Evolutionary conservation across 2,113 vertebrate species (phyloP), one percentile per base, ranked within the genome.

Genomic region (Rhagologus leucostigma): DNA sequence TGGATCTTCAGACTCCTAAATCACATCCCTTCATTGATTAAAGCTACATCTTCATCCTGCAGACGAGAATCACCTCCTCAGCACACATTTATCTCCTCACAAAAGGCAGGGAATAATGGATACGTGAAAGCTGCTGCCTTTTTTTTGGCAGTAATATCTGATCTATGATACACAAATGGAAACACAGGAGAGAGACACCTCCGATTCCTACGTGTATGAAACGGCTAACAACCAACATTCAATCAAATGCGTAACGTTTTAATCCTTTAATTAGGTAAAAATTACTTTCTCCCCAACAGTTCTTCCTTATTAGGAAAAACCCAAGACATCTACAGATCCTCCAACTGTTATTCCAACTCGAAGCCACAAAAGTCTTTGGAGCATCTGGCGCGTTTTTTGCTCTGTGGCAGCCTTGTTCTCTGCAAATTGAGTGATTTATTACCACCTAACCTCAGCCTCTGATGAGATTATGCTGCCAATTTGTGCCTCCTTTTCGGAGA

Each of bases 391-490:
- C 37, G 76, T 59, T 96, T 92, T 84, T 56, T 91, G 95, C 89
- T 89, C 56, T 2, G 4, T 89, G 87, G 95, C 93, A 80, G 86
- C 63, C 59, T 22, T 5, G 17, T 91, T 94, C 68, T 71, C 81
- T 73, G 59, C 1, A 16, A 88, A 95, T 71, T n/a, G 85, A 86
- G 95, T 94, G 93, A 96, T 96, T 96, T 96, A 97, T 96, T 71
- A 88, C 73, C 75, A 64, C 37, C 52, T 35, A 52, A 87, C 63
- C 83, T 13, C 29, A 84, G 87, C 83, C 60, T 92, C 92, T 90
- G 95, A 94, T 71, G 93, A 96, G 92, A 95, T 94, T 41, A 80
- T n/a, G 90, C 67, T 83, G 91, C 96, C 78, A 93, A 93, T 96
- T 95, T 95, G 88, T 88, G 95, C 59, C 71, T 90, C 49, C 68